These are phyloP conservation scores for Ctenodactylus gundi DNA, from an alignment of 2,113 vertebrate genomes.

Conservation along the genomic window DNA sequence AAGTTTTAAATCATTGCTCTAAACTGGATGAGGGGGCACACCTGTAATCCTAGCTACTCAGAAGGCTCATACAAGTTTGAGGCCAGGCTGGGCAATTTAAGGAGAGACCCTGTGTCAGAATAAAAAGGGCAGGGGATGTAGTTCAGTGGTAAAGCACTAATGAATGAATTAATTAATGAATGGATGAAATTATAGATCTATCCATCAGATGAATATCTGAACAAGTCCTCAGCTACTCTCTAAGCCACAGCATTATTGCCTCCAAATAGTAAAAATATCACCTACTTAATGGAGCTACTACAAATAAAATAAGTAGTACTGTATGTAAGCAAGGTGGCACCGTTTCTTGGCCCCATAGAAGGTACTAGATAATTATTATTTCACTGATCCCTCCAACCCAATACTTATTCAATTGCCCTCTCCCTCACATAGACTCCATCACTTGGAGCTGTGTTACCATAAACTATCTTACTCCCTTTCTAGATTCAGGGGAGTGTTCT, in stretches of 20 bases:
- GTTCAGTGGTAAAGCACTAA: neutral
- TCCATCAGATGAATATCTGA: neutral
- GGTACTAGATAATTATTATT: neutral
- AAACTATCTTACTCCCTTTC: neutral
- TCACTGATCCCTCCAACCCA: conserved; percentile 47
- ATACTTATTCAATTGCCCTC: neutral
- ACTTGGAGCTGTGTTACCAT: neutral
- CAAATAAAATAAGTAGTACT: neutral
- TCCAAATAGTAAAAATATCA: conserved; percentile 34
- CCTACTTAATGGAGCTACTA: neutral
- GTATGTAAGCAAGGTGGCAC: neutral
- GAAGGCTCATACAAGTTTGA: neutral
- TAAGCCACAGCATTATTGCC: neutral
- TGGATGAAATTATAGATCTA: neutral
- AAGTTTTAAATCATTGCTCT: neutral
- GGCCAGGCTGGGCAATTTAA: neutral
- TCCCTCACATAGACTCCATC: neutral
- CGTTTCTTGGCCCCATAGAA: neutral
- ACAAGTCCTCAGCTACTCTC: neutral
- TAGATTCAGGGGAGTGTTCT: neutral
- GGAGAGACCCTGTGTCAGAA: neutral
- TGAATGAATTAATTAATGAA: neutral
- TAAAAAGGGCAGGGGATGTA: neutral
- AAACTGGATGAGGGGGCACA: neutral
- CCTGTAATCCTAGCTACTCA: neutral